These are phyloP conservation scores for Nestor notabilis DNA, from an alignment of 2,113 vertebrate genomes.

Conservation along the genomic window DNA sequence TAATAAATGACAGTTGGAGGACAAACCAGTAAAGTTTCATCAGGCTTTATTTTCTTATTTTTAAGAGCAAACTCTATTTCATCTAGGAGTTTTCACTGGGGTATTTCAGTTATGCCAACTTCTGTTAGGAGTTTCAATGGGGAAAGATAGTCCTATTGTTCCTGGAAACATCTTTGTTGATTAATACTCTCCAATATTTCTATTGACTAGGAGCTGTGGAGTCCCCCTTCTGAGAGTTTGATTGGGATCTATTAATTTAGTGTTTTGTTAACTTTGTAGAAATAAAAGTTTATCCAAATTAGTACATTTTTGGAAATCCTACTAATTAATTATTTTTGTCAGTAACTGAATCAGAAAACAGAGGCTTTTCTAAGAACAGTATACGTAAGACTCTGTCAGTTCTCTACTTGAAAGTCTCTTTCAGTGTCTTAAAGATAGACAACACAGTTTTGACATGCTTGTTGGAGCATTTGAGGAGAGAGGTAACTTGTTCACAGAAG, in stretches of 20 bases:
- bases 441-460: not conserved
- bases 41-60: not conserved
- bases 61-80: not conserved
- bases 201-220: not conserved
- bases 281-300: not conserved
- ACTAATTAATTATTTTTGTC: not conserved
- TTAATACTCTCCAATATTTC: not conserved
- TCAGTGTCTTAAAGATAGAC: not conserved
- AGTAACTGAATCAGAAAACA: not conserved
- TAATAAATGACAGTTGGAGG: not conserved
- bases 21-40: not conserved
- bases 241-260: not conserved
- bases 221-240: not conserved
- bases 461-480: not conserved
- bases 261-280: not conserved
- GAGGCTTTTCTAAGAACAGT: not conserved
- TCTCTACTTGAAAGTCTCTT: not conserved
- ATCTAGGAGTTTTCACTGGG: not conserved
- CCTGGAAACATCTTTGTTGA: not conserved
- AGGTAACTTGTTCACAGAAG: not conserved
- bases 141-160: not conserved
- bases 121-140: not conserved
- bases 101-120: not conserved
- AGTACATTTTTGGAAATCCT: not conserved
- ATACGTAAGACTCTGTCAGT: not conserved